Percentiles rank a stretch among this genome's conserved stretches.
These are phyloP conservation scores for Portevinia maculata DNA, from an alignment of 2,888 invertebrate species.

Conservation along the genomic window DNA sequence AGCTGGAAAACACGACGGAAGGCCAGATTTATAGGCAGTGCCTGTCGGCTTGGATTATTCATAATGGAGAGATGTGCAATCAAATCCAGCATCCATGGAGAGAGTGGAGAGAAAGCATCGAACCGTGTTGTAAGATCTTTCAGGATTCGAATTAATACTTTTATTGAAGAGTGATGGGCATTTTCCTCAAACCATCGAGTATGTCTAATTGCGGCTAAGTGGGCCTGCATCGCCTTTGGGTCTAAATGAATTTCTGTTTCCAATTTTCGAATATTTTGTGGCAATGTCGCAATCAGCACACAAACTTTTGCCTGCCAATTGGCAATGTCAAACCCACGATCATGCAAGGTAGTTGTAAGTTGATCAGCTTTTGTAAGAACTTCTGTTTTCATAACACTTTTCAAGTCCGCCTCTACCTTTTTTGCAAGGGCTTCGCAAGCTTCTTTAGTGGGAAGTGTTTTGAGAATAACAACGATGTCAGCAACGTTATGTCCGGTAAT, in stretches of 20 bases:
- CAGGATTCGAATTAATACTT: constrained; percentile 96
- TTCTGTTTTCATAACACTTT: constrained; percentile 87
- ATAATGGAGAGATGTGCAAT: constrained; percentile 97
- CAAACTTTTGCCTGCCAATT: constrained; percentile 93
- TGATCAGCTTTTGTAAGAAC: constrained; percentile 86
- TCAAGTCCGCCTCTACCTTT: constrained; percentile 93
- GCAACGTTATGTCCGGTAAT: constrained; percentile 97
- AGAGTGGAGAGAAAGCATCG: constrained; percentile 94
- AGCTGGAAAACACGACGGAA: constrained; percentile 95
- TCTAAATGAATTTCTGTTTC: constrained; percentile 93
- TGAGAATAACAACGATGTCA: constrained; percentile 97
- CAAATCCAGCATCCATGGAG: constrained; percentile 98
- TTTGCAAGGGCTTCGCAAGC: constrained; percentile 96
- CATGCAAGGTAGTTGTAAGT: constrained; percentile 84
- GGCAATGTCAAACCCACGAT: constrained; percentile 94
- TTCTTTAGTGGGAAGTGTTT: constrained; percentile 97
- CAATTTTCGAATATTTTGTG: constrained; percentile 95
- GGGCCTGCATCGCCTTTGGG: constrained; percentile 91
- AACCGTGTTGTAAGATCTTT: constrained; percentile 95
- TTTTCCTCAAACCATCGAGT: constrained; percentile 99
- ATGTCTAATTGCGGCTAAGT: constrained; percentile 96
- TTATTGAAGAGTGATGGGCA: constrained; percentile 97
- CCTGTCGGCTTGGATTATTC: constrained; percentile 97
- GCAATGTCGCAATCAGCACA: constrained; percentile 96
- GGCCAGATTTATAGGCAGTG: constrained; percentile 95